These are phyloP conservation scores for Drosophila barbarae DNA, from an alignment of 2,888 invertebrate species.

Conservation along the genomic window DNA sequence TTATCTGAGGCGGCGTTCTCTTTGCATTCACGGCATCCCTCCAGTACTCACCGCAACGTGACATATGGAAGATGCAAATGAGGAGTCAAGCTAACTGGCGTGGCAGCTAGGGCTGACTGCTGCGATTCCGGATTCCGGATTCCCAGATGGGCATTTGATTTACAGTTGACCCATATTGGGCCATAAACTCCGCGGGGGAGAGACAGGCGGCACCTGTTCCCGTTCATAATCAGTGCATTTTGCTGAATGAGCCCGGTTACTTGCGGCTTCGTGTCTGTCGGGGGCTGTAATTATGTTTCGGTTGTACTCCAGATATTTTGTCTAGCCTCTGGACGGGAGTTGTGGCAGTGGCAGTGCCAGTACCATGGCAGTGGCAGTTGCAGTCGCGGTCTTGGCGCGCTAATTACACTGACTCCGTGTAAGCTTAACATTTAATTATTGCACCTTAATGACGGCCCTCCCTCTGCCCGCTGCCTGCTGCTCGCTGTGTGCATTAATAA, in stretches of 20 bases:
- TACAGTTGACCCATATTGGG: slow-evolving; percentile 52
- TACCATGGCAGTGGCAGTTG: slow-evolving; percentile 17
- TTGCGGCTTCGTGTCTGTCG: slow-evolving; percentile 60
- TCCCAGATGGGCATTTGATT: slow-evolving; percentile 29
- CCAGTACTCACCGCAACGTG: slow-evolving; percentile 26
- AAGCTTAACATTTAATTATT: slow-evolving; percentile 74
- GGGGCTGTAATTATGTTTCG: slow-evolving; percentile 66
- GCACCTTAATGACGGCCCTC: slow-evolving; percentile 72
- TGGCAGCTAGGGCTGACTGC: neutral
- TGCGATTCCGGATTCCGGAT: slow-evolving; percentile 1
- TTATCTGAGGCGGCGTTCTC: slow-evolving; percentile 67
- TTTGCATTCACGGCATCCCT: slow-evolving; percentile 23
- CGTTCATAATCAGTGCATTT: slow-evolving; percentile 72
- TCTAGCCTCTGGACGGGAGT: slow-evolving; percentile 47
- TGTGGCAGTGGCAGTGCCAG: slow-evolving; percentile 17
- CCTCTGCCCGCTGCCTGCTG: slow-evolving; percentile 17
- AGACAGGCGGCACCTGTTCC: slow-evolving; percentile 54
- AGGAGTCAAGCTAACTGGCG: slow-evolving; percentile 4
- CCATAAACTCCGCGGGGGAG: slow-evolving; percentile 52
- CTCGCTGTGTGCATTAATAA: slow-evolving; percentile 61
- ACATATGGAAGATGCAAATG: slow-evolving; percentile 31
- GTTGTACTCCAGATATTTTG: slow-evolving; percentile 70
- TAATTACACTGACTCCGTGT: slow-evolving; percentile 73
- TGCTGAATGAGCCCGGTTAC: slow-evolving; percentile 56
- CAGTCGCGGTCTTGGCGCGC: slow-evolving; percentile 38